Conservation (phyloP, 2,888 invertebrate genomes). For the Neoitamus cyanurus region DNA sequence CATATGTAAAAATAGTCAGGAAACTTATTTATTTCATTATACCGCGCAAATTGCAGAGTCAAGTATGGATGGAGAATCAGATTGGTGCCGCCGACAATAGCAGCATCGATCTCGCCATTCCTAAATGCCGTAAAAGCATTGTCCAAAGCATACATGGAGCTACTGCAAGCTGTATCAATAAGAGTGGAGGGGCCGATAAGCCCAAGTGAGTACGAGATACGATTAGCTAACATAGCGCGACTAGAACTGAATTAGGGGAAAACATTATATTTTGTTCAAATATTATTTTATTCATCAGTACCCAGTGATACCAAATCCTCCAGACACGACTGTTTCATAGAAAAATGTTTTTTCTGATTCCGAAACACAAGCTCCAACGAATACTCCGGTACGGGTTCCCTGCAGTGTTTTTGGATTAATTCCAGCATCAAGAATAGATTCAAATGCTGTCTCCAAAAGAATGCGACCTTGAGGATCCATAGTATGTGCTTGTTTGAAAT, state of each 20-base stretch:
- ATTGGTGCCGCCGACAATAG: conserved; percentile 89
- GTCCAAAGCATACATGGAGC: conserved; percentile 88
- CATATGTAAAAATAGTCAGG: background rate
- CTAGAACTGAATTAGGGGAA: conserved; percentile 73
- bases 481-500: conserved; percentile 79
- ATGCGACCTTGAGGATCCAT: conserved; percentile 85
- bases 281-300: conserved; percentile 43
- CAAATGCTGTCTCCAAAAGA: conserved; percentile 80
- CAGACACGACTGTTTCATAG: conserved; percentile 72
- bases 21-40: background rate
- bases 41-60: conserved; percentile 87
- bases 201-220: conserved; percentile 89
- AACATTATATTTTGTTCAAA: background rate
- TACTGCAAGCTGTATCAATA: conserved; percentile 94
- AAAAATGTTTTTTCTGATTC: conserved; percentile 80
- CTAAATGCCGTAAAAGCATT: conserved; percentile 81
- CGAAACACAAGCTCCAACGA: conserved; percentile 77
- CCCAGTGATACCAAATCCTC: conserved; percentile 66
- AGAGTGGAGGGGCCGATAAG: conserved; percentile 89
- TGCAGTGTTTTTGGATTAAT: conserved; percentile 74
- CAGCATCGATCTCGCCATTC: conserved; percentile 86
- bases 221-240: conserved; percentile 91
- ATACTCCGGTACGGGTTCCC: conserved; percentile 79
- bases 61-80: conserved; percentile 88
- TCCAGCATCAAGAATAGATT: conserved; percentile 81